Conservation (phyloP, 35 echinoderm and acorn worm genomes). For the Lytechinus pictus region DNA sequence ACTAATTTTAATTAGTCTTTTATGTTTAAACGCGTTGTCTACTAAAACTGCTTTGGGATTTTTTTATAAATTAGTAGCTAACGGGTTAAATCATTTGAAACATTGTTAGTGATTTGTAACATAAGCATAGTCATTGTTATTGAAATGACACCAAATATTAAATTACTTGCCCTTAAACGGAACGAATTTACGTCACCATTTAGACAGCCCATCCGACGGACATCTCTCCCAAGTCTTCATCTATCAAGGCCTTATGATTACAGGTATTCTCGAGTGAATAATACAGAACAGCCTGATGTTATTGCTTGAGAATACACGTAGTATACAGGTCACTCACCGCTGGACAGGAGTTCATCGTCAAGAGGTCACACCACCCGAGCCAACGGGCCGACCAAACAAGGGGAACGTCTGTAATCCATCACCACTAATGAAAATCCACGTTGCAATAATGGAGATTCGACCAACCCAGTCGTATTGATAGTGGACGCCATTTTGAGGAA, state of each 20-base stretch:
- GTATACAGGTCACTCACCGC: slow-evolving; percentile 65
- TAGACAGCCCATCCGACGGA: not conserved
- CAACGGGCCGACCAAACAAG: not conserved
- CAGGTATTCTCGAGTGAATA: slow-evolving; percentile 91
- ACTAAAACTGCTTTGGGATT: too few relatives aligned
- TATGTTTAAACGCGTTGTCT: too few relatives aligned
- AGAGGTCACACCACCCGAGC: not conserved
- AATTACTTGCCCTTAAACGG: too few relatives aligned
- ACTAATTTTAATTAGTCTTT: too few relatives aligned
- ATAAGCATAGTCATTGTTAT: too few relatives aligned
- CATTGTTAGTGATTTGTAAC: too few relatives aligned
- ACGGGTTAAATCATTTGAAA: too few relatives aligned
- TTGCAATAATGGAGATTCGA: not conserved
- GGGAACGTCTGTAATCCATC: not conserved
- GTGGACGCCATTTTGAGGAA: not conserved
- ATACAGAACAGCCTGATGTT: slow-evolving; percentile 84
- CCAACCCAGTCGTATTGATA: not conserved
- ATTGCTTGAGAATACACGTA: slow-evolving; percentile 97
- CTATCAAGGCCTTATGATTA: slow-evolving; percentile 67
- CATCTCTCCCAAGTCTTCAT: not conserved
- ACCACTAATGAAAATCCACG: not conserved
- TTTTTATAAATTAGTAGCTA: too few relatives aligned
- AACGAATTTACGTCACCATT: too few relatives aligned
- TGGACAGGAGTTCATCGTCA: not conserved
- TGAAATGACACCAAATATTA: too few relatives aligned